These are phyloP conservation scores for Diadema setosum DNA, from an alignment of 35 echinoderm and acorn worm genomes.

Conservation along the genomic window DNA sequence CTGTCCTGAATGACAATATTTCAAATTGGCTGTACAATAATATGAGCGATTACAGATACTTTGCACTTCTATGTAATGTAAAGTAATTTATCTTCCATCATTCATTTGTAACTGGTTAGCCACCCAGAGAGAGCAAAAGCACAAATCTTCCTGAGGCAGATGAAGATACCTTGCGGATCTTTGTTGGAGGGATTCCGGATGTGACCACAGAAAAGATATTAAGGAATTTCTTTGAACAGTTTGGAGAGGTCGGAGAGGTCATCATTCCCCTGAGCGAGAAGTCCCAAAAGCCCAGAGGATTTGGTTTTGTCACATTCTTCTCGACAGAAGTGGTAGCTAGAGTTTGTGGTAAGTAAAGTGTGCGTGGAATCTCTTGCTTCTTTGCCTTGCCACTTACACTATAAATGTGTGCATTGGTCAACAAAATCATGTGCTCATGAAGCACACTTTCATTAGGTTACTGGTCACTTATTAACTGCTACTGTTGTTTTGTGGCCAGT, in stretches of 20 bases:
- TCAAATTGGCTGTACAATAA: too few relatives aligned
- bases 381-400: too few relatives aligned
- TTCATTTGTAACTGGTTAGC: too few relatives aligned
- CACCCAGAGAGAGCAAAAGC: too few relatives aligned
- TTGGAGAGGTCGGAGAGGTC: neutral
- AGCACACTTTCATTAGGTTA: neutral
- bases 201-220: neutral
- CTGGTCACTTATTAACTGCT: too few relatives aligned
- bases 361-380: too few relatives aligned
- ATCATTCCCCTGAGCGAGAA: neutral
- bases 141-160: too few relatives aligned
- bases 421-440: neutral
- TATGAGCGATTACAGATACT: too few relatives aligned
- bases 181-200: neutral
- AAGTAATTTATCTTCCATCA: too few relatives aligned
- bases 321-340: neutral
- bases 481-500: too few relatives aligned
- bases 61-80: too few relatives aligned
- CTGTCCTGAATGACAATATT: too few relatives aligned
- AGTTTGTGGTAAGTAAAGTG: neutral
- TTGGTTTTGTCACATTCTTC: neutral
- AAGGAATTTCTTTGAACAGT: neutral
- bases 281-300: neutral
- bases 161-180: neutral
- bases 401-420: neutral